Conservation (phyloP, 2,888 invertebrate genomes). For the Boloria euphrosyne region DNA sequence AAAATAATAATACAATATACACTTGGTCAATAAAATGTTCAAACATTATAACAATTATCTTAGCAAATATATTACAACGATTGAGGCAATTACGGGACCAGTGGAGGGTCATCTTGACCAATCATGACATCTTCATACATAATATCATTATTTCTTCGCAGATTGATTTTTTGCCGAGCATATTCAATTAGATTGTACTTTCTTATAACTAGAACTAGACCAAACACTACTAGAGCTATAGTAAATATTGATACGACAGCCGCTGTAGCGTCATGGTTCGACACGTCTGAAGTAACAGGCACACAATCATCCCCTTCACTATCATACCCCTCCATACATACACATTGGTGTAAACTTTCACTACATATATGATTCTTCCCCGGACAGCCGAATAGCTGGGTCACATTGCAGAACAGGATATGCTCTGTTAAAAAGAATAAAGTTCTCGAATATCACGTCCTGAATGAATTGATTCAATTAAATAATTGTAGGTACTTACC, state of each 20-base stretch:
- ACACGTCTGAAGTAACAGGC: constrained; percentile 32
- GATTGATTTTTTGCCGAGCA: constrained; percentile 65
- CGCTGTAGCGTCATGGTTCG: constrained; percentile 56
- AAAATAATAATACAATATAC: background rate
- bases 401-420: constrained; percentile 74
- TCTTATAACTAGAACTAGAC: constrained; percentile 68
- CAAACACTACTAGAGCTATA: constrained; percentile 64
- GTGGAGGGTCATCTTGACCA: constrained; percentile 77
- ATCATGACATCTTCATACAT: constrained; percentile 82
- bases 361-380: constrained; percentile 62
- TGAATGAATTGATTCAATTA: constrained; percentile 79
- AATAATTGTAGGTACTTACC: constrained; percentile 77
- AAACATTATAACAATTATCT: constrained; percentile 22
- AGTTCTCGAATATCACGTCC: constrained; percentile 61
- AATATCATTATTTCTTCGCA: constrained; percentile 67
- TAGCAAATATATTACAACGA: constrained; percentile 32
- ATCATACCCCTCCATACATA: constrained; percentile 58
- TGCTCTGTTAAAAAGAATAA: constrained; percentile 79
- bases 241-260: constrained; percentile 67
- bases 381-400: constrained; percentile 55
- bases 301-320: constrained; percentile 58
- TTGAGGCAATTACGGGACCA: constrained; percentile 63
- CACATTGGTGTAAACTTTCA: constrained; percentile 53
- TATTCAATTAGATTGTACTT: constrained; percentile 74
- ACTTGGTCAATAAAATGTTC: constrained; percentile 10